These are phyloP conservation scores for Platynereis dumerilii DNA, from an alignment of 2,888 invertebrate genomes.

Conservation along the genomic window DNA sequence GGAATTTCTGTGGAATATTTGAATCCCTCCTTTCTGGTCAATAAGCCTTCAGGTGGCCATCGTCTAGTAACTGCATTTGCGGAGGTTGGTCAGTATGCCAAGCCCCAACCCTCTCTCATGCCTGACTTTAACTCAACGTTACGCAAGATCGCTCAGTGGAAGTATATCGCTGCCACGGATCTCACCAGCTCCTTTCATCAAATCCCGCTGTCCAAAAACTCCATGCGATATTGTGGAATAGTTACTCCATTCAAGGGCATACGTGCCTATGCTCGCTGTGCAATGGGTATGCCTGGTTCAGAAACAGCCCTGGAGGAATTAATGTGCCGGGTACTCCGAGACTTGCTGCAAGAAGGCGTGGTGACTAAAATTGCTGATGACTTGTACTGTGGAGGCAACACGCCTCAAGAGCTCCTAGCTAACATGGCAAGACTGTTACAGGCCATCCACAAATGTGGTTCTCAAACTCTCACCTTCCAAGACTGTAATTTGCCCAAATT, in stretches of 20 bases:
- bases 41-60: background rate
- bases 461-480: constrained; percentile 33
- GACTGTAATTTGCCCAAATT: constrained; percentile 31
- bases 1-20: background rate
- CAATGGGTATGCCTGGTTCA: constrained; percentile 6
- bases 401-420: constrained; percentile 30
- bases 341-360: constrained; percentile 29
- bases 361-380: constrained; percentile 41
- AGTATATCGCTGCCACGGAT: background rate
- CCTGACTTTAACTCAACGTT: background rate
- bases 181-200: background rate
- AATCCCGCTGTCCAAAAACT: background rate
- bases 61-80: background rate
- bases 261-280: background rate
- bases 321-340: constrained; percentile 6
- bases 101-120: background rate
- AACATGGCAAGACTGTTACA: constrained; percentile 31
- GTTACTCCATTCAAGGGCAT: background rate
- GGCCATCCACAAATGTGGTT: constrained; percentile 19
- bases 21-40: background rate
- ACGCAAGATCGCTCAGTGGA: background rate
- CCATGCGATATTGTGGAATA: background rate
- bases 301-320: constrained; percentile 21
- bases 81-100: background rate
- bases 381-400: constrained; percentile 38